Base-by-base conservation (phyloP, 2,113 vertebrate species). In the Solea solea region DNA sequence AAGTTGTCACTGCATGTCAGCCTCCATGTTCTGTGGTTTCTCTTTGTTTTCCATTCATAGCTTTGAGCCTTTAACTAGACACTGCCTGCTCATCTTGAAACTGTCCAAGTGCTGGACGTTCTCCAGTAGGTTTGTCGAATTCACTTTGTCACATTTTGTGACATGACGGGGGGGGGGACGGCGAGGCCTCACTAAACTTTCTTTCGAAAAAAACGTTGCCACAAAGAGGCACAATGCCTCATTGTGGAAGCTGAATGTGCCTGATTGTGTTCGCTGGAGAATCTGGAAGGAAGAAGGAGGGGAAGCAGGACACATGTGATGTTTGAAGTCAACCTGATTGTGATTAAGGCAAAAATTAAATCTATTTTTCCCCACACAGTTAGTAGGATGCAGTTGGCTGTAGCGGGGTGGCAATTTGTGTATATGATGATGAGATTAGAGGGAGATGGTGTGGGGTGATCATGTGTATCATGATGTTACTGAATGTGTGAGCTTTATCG, bases 231-330 rank as follows among this genome's bases (percentile, higher is more conserved):
- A 94, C 90, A 94, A 90, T 76, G 91, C 80, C 40, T 86, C 88
- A 89, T 92, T 94, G 92, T 94, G 73, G 64, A 59, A 57, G 42
- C 80, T 92, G 86, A 93, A 91, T 91, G 90, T 87, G 83, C 55
- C 48, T 34, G 83, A 91, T 91, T 93, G 91, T 92, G 87, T 88
- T 83, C 61, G 74, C 74, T 51, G 83, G 58, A 75, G 83, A 52
- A 71, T 81, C 74, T 83, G 85, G 80, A 80, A 80, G 79, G 88
- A 86, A 84, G 62, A 68, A 57, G 83, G 63, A 53, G 77, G 77
- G 64, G 57, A 58, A 34, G 65, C 34, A 63, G 63, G 79, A 77
- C 1, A 46, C 83, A 71, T 82, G 81, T 85, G 86, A 83, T 76
- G 85, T 76, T 86, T 64, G 72, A 80, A 83, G 80, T 88, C 60